phyloP scores from a whole-genome alignment of 2,888 invertebrate genomes.

The Dinocampus coccinellae region DNA sequence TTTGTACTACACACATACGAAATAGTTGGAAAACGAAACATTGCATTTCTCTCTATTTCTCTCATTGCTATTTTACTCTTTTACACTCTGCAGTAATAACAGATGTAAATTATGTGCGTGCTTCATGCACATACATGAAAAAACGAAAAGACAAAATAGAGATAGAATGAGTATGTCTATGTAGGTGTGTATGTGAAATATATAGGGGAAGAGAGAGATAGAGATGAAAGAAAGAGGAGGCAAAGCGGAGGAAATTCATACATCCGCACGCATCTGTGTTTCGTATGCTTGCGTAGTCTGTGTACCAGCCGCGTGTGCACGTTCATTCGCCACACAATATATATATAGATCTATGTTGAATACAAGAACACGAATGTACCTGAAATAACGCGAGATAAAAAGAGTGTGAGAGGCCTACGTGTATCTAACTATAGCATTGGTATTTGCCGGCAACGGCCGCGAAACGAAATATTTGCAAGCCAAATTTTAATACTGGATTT shows the following conservation, averaged over 20 bases:
- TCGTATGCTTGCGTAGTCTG: constrained; percentile 46
- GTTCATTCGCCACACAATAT: constrained; percentile 1
- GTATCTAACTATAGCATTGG: constrained; percentile 43
- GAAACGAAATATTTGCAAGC: constrained; percentile 69
- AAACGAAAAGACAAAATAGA: background rate
- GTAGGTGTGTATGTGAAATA: too few relatives aligned
- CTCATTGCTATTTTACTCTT: constrained; percentile 19
- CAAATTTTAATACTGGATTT: constrained; percentile 70
- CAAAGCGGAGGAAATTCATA: too few relatives aligned
- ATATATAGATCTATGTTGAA: background rate
- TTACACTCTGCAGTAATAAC: constrained; percentile 56
- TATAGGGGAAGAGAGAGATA: too few relatives aligned
- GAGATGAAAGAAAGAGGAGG: too few relatives aligned
- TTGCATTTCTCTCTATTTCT: constrained; percentile 18
- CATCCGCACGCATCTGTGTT: constrained; percentile 44
- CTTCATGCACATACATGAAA: constrained; percentile 31
- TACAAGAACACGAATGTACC: background rate
- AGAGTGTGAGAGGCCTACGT: constrained; percentile 27
- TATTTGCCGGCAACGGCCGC: constrained; percentile 54
- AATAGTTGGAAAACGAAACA: constrained; percentile 25
- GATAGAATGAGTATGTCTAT: constrained; percentile 21
- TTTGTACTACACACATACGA: constrained; percentile 15
- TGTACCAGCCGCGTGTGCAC: constrained; percentile 27
- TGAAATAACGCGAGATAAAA: background rate
- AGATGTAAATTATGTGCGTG: constrained; percentile 69